Percentiles rank a stretch among this genome's conserved stretches.
Conservation (phyloP, 1,140 invertebrate species). For the Zaprionus lachaisei region DNA sequence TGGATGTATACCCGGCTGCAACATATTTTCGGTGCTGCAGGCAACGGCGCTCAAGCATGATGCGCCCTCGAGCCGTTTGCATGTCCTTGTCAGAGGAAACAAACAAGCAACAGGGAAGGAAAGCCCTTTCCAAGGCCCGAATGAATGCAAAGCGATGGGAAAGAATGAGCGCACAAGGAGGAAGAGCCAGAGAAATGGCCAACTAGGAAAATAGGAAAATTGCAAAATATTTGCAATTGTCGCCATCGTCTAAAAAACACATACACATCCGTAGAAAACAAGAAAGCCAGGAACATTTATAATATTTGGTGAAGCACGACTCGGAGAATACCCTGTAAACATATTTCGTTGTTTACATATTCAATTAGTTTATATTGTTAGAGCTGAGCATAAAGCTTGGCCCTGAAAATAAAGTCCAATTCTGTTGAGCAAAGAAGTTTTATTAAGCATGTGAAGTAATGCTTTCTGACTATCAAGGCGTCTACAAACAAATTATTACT, state of each 20-base stretch:
- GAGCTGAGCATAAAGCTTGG: too few relatives aligned
- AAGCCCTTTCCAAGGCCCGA: slow-evolving; percentile 10
- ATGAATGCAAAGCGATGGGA: slow-evolving; percentile 37
- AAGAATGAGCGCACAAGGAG: slow-evolving; percentile 34
- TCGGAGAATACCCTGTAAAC: background rate
- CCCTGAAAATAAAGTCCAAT: too few relatives aligned
- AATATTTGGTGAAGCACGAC: background rate
- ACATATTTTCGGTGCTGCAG: slow-evolving; percentile 62
- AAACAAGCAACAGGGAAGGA: slow-evolving; percentile 33
- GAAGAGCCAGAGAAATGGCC: slow-evolving; percentile 31
- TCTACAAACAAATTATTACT: too few relatives aligned
- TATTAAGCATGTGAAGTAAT: too few relatives aligned
- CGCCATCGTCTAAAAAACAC: slow-evolving; percentile 43
- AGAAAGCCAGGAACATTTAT: background rate
- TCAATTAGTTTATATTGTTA: too few relatives aligned
- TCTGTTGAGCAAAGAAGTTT: too few relatives aligned
- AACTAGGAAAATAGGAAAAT: slow-evolving; percentile 60
- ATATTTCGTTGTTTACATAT: background rate
- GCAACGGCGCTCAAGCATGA: slow-evolving; percentile 57
- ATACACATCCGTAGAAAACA: background rate
- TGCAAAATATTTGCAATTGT: slow-evolving; percentile 81
- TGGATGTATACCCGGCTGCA: slow-evolving; percentile 54
- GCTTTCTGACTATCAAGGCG: too few relatives aligned
- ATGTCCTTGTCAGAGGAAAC: slow-evolving; percentile 47
- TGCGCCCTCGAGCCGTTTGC: slow-evolving; percentile 26